Conservation (phyloP, 2,797 vertebrate genomes). For the Lagodon rhomboides region DNA sequence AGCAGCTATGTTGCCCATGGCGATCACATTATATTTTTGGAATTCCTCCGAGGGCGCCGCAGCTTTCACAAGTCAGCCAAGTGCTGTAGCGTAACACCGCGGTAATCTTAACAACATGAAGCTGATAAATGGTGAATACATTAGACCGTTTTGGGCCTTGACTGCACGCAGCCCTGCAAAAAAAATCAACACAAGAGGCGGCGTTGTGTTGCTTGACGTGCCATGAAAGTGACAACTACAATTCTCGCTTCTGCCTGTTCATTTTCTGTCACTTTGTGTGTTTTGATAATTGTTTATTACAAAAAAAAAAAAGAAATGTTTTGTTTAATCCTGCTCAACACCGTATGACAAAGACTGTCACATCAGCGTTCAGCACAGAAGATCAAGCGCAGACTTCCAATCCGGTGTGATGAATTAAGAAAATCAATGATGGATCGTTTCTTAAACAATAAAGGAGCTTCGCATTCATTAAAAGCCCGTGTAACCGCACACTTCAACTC, state of each 20-base stretch:
- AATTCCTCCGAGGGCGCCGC: neutral
- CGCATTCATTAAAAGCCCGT: conserved; percentile 8
- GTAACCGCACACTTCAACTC: neutral
- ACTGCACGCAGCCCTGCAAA: neutral
- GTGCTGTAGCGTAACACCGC: neutral
- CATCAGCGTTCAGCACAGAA: conserved; percentile 19
- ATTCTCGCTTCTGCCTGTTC: conserved; percentile 16
- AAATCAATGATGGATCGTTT: conserved; percentile 43
- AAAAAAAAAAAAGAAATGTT: conserved; percentile 14
- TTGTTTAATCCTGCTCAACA: conserved; percentile 18
- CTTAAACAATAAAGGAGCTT: conserved; percentile 3
- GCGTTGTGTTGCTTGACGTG: neutral
- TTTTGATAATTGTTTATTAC: conserved; percentile 35
- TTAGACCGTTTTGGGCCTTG: neutral
- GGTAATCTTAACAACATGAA: neutral
- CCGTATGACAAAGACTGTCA: conserved; percentile 6
- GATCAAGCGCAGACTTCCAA: conserved; percentile 29
- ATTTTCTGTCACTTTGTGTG: neutral
- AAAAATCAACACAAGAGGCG: neutral
- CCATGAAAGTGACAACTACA: neutral
- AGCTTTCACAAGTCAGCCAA: neutral
- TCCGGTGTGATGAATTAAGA: conserved; percentile 23
- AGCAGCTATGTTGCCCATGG: neutral
- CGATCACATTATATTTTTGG: neutral
- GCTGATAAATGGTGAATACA: neutral